Conservation (phyloP, 2,888 invertebrate species). For the Tricholauxania praeusta region DNA sequence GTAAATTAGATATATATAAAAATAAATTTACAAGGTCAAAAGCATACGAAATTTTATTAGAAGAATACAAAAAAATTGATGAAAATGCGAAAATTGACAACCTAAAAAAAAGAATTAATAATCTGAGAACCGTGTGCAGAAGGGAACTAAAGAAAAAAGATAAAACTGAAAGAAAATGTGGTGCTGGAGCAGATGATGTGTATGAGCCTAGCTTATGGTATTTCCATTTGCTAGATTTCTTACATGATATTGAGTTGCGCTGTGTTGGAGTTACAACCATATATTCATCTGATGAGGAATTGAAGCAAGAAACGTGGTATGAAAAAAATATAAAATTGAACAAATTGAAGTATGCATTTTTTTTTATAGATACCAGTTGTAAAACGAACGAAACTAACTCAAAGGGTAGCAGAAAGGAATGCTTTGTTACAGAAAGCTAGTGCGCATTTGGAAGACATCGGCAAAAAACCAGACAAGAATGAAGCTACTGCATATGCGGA, state of each 20-base stretch:
- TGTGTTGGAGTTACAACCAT: no score
- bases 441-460: not conserved
- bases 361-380: not conserved
- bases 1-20: slow-evolving; percentile 26
- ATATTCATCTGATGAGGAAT: no score
- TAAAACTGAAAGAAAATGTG: slow-evolving; percentile 10
- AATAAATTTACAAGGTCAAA: slow-evolving; percentile 1
- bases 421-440: not conserved
- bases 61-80: slow-evolving; percentile 27
- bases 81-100: slow-evolving; percentile 22
- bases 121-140: slow-evolving; percentile 29
- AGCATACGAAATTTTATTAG: slow-evolving; percentile 22
- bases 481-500: slow-evolving; percentile 28
- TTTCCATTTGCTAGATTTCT: slow-evolving; percentile 31
- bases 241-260: slow-evolving; percentile 3
- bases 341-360: not conserved
- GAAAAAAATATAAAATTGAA: no score
- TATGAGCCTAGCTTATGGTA: slow-evolving; percentile 39
- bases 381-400: not conserved
- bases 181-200: slow-evolving; percentile 6
- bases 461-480: not conserved
- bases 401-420: slow-evolving; percentile 1
- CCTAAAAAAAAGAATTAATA: slow-evolving; percentile 23
- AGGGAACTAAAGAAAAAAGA: slow-evolving; percentile 32
- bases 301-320: no score